A percentile compares a stretch with the other conserved stretches of the same genome.
Evolutionary conservation across 1,140 invertebrate species (phyloP).

Genomic region (Gyrodactylus bullatarudis): DNA sequence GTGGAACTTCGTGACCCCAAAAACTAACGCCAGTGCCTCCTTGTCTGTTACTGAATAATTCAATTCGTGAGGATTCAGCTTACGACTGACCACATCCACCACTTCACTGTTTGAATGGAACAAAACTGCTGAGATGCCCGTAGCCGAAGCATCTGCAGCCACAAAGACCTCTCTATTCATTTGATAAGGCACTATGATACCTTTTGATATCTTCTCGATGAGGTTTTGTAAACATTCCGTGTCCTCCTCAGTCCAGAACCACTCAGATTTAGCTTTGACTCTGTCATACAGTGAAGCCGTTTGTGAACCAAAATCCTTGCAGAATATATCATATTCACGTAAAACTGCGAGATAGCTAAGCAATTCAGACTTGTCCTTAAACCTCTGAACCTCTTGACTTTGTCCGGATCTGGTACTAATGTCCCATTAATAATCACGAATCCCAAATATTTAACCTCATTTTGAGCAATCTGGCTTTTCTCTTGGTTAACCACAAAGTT

Average conservation of each 20-base stretch:
- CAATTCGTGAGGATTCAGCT: background rate
- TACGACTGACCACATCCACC: background rate
- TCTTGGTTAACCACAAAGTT: background rate
- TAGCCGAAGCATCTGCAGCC: background rate
- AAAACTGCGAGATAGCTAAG: background rate
- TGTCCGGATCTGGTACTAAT: background rate
- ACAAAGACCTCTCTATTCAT: background rate
- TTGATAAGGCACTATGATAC: background rate
- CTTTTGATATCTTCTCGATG: background rate
- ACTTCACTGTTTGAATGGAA: background rate
- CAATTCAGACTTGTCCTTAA: background rate
- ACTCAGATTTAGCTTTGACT: background rate
- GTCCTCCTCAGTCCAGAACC: background rate
- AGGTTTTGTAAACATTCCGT: background rate
- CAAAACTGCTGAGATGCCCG: background rate
- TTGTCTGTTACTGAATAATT: background rate
- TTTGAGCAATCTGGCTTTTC: background rate
- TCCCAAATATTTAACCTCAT: background rate
- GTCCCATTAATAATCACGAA: background rate
- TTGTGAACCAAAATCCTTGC: background rate
- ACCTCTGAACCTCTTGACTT: background rate
- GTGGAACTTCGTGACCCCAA: background rate
- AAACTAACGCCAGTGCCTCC: background rate
- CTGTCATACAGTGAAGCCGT: background rate
- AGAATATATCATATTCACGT: background rate